These are phyloP conservation scores for Panthera leo DNA, from an alignment of 2,113 vertebrate genomes.

Conservation along the genomic window DNA sequence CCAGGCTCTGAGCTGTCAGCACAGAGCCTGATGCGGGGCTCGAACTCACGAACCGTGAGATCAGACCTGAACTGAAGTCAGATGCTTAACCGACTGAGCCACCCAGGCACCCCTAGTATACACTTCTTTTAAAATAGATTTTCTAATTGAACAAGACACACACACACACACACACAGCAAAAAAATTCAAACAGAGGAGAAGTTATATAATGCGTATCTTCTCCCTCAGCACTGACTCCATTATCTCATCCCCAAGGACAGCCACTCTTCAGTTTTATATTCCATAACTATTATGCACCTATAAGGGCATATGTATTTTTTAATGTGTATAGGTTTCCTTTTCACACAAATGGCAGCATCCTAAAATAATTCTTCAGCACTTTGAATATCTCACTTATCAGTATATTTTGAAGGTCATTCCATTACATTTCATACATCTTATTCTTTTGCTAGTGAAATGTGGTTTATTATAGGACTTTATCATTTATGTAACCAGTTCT, in stretches of 20 bases:
- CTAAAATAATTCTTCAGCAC: not conserved
- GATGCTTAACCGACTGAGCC: too few relatives aligned
- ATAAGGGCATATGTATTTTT: not conserved
- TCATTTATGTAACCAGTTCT: not conserved
- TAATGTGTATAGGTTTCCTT: not conserved
- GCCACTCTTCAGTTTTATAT: not conserved
- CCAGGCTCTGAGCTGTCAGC: too few relatives aligned
- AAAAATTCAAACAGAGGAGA: not conserved
- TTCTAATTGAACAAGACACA: not conserved
- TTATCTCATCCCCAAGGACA: not conserved
- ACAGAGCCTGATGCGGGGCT: too few relatives aligned
- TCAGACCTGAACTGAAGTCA: too few relatives aligned
- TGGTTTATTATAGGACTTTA: not conserved
- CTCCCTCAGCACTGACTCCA: not conserved
- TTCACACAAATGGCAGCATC: not conserved
- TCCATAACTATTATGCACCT: not conserved
- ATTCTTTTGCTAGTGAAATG: not conserved
- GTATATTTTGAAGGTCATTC: not conserved
- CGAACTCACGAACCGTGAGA: too few relatives aligned
- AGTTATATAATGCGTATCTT: not conserved
- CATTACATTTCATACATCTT: not conserved
- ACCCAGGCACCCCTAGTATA: not conserved
- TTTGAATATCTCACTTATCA: not conserved
- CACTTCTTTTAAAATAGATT: not conserved
- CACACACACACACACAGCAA: not conserved